Evolutionary conservation across 2,797 vertebrate genomes (phyloP), one percentile per base, ranked within the genome.

Genomic region (Sebastes matsubarae): DNA sequence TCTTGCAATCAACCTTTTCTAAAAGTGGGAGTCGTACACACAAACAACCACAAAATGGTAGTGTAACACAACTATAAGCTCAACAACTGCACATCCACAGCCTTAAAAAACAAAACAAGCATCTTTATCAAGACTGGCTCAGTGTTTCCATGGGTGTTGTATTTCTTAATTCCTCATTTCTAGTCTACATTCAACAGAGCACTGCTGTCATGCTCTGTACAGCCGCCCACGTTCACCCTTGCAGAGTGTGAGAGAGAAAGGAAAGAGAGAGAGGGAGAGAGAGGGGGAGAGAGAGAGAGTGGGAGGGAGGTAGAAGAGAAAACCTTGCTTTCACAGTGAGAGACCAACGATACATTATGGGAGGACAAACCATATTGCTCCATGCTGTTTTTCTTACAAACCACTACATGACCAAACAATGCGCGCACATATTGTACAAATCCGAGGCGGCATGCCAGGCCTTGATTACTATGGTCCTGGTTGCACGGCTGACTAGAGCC

Each of bases 161-260:
- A 42, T 85, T 90, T 83, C 87, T 91, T 92, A 91, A 87, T 89
- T 92, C 91, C 91, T 90, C 80, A 77, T 92, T 92, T 92, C 89
- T 88, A 82, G 88, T 88, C 91, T 89, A 89, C 88, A 94, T 93
- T 93, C 92, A 94, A 88, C 90, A 92, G 90, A 89, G 93, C 87
- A 72, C 85, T 86, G 90, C 92, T 94, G 94, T 88, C 92, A 95
- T 90, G 92, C 92, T 93, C 92, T 86, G 88, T 81, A 86, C 88
- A 83, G 88, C 92, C 94, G 81, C 95, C 95, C 93, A 95, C 95
- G 89, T 90, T 93, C 94, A 91, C 93, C 94, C 94, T 94, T 77
- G 89, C 90, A 65, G 73, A 79, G 87, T 68, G 81, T 5, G 65
- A 88, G 87, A 87, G 83, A 85, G 75, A 72, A 54, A 46, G 66